Conservation (phyloP, 2,113 vertebrate species). For the Danionella cerebrum region DNA sequence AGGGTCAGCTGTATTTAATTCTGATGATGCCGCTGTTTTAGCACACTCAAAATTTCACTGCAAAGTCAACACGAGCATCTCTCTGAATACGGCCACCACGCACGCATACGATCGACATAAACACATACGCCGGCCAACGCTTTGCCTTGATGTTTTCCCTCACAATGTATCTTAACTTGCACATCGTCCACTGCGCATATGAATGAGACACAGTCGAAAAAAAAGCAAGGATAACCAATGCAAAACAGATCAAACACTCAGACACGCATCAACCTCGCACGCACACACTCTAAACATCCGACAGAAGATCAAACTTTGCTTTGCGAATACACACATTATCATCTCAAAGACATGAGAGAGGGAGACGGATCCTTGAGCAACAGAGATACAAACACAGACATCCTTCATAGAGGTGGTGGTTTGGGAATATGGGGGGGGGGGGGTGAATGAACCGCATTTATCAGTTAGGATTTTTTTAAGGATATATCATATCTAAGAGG, state of each 20-base stretch:
- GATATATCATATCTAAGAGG: not conserved
- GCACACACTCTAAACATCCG: not conserved
- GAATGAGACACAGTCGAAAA: constrained; percentile 18
- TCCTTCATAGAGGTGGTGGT: not conserved
- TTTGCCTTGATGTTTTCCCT: constrained; percentile 28
- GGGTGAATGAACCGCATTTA: not conserved
- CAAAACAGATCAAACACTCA: constrained; percentile 30
- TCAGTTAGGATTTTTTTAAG: not conserved
- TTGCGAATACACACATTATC: constrained; percentile 22
- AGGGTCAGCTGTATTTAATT: not conserved
- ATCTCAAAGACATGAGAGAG: constrained; percentile 29
- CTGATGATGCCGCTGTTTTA: constrained; percentile 19
- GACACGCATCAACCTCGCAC: constrained; percentile 31
- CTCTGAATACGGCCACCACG: constrained; percentile 7
- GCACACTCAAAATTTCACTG: not conserved
- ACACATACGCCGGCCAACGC: not conserved
- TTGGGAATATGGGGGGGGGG: not conserved
- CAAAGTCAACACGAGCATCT: constrained; percentile 14
- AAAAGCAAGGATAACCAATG: constrained; percentile 6
- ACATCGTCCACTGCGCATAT: constrained; percentile 14
- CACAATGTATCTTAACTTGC: constrained; percentile 8
- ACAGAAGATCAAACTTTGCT: constrained; percentile 26
- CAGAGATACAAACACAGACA: not conserved
- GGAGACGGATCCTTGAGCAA: not conserved
- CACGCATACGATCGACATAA: not conserved